Base-by-base conservation (phyloP, 2,888 invertebrate genomes). In the Craniophora ligustri region DNA sequence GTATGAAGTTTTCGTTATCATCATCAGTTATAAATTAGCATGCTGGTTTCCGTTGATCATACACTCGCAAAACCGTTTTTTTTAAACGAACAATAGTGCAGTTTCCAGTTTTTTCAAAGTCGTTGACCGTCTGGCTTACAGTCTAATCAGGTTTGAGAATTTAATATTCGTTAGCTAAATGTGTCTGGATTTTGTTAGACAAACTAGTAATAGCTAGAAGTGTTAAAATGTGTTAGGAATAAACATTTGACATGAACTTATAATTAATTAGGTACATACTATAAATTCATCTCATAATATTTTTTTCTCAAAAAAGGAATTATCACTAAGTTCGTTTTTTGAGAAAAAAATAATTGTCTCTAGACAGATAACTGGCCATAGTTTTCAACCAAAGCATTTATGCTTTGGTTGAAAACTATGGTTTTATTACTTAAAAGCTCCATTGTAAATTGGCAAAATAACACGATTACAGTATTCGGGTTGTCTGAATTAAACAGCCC, bases 21-120 rank as follows among this genome's bases (percentile, higher is more conserved):
- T 40, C 30, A 60, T 70, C 55, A 70, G 70, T 50, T 50, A 55
- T 45, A 51, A 31, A 55, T 70, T 64, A 69, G 48, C 50, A 34
- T 46, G 19, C 39, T 30, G 8, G 34, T 36, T 19, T 40, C 15
- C 45, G 35, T 40, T 38, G n/a, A 62, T 51, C 32, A 28, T 26
- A 31, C 15, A 5, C 19, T 30, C 41, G 50, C 46, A 40, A 62
- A 41, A n/a, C n/a, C n/a, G n/a, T n/a, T 36, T 40, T 35, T 59
- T 45, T 32, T 46, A 53, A 36, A 48, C 49, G 46, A 35, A 46
- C 31, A 18, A 53, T 64, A 53, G 36, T 57, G 39, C 14, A 28
- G 15, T 8, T 39, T 19, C 44, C 36, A 62, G 58, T 38, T 50
- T n/a, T 46, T 49, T 31, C 7, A 21, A 42, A 48, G 45, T 32